Evolutionary conservation across 1,140 invertebrate genomes (phyloP).

Genomic region (Pachyrhynchus sulphureomaculatus): DNA sequence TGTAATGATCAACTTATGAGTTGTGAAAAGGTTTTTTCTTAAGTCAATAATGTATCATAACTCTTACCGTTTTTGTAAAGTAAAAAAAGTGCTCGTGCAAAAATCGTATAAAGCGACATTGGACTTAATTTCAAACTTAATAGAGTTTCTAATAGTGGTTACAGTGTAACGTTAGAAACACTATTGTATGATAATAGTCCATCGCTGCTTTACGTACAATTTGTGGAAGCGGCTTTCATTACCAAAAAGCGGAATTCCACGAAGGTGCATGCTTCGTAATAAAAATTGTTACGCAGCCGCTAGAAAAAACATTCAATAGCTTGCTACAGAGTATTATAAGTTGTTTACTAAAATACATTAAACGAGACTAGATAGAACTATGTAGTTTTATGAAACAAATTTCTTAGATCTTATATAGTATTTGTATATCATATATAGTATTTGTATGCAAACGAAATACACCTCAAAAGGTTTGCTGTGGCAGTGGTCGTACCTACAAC

Average conservation of each 20-base stretch:
- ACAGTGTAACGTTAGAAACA: no score
- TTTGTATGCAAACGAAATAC: background rate
- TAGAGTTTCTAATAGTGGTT: no score
- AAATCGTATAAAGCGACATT: slow-evolving; percentile 8
- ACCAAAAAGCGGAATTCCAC: background rate
- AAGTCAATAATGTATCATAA: background rate
- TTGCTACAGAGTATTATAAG: slow-evolving; percentile 18
- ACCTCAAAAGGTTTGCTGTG: no score
- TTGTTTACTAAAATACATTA: slow-evolving; percentile 14
- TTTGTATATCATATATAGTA: background rate
- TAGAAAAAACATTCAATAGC: slow-evolving; percentile 14
- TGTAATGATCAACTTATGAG: slow-evolving; percentile 18
- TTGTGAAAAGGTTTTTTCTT: slow-evolving; percentile 27
- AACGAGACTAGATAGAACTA: slow-evolving; percentile 13
- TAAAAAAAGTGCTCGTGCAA: slow-evolving; percentile 11
- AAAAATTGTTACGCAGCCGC: background rate
- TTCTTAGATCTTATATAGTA: background rate
- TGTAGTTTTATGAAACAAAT: slow-evolving; percentile 12
- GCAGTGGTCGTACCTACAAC: no score
- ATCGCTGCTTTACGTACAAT: background rate
- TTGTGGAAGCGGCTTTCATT: background rate
- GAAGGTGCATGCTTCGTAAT: background rate
- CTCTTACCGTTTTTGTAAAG: background rate
- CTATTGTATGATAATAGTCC: background rate
- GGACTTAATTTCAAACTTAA: background rate